Conservation (phyloP, 2,113 vertebrate species). For the Sminthopsis crassicaudata region DNA sequence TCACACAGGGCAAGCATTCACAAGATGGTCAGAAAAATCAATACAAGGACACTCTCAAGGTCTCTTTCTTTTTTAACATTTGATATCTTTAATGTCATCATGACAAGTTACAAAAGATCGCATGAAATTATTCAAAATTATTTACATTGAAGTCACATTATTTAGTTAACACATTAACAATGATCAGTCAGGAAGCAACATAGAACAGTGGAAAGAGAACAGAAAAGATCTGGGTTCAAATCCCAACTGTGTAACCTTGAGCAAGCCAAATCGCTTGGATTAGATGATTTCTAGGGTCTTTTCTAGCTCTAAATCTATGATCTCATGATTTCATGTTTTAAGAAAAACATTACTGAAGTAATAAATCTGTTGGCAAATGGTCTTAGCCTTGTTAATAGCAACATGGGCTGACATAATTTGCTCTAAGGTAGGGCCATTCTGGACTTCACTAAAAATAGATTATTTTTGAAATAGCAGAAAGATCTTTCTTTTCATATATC, state of each 20-base stretch:
- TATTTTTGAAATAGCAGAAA: not conserved
- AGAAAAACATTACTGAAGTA: not conserved
- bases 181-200: not conserved
- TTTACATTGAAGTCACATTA: slow-evolving; percentile 21
- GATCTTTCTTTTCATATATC: not conserved
- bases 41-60: too few relatives aligned
- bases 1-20: too few relatives aligned
- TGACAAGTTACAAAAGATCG: slow-evolving; percentile 18
- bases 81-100: slow-evolving; percentile 32
- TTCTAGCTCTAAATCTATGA: not conserved
- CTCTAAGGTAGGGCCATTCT: not conserved
- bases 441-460: not conserved
- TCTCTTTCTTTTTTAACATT: not conserved
- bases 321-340: not conserved
- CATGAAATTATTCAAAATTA: slow-evolving; percentile 1
- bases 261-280: not conserved
- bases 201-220: not conserved
- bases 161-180: not conserved
- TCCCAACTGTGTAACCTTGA: not conserved
- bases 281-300: not conserved
- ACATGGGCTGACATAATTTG: not conserved
- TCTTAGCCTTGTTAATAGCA: not conserved
- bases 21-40: too few relatives aligned
- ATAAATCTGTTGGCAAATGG: not conserved
- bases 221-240: not conserved